Percentiles rank a stretch among this genome's conserved stretches.
Conservation (phyloP, 1,140 invertebrate genomes). For the Dufourea novaeangliae region DNA sequence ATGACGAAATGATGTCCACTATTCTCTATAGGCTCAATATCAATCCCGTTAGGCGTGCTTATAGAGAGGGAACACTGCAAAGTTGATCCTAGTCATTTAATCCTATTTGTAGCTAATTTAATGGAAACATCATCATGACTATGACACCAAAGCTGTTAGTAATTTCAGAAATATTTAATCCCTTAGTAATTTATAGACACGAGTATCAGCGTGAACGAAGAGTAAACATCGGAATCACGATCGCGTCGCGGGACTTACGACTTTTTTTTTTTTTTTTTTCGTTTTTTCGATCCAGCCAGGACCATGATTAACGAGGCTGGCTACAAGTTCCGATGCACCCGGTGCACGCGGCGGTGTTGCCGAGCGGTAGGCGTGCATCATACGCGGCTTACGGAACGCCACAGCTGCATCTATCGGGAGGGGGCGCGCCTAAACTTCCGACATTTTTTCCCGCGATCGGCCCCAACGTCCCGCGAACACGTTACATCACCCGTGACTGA, state of each 20-base stretch:
- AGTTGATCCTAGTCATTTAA: too few species aligned
- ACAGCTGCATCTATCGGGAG: slow-evolving; percentile 25
- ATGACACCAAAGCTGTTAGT: too few species aligned
- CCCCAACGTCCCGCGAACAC: not conserved
- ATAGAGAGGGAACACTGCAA: too few species aligned
- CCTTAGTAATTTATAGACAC: too few species aligned
- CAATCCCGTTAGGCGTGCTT: too few species aligned
- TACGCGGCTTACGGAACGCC: slow-evolving; percentile 53
- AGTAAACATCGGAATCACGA: slow-evolving; percentile 27
- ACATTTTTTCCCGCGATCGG: slow-evolving; percentile 44
- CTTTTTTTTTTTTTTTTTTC: slow-evolving; percentile 27
- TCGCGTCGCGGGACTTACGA: slow-evolving; percentile 6
- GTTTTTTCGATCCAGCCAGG: slow-evolving; percentile 36
- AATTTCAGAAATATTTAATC: too few species aligned
- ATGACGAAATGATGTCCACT: too few species aligned
- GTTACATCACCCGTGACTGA: slow-evolving; percentile 28
- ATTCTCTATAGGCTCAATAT: too few species aligned
- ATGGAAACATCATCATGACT: too few species aligned
- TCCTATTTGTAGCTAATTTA: too few species aligned
- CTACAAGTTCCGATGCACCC: slow-evolving; percentile 65
- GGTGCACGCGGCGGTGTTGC: too few species aligned
- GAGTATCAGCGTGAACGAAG: too few species aligned
- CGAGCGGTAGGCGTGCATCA: slow-evolving; percentile 39
- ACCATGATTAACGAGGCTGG: slow-evolving; percentile 73
- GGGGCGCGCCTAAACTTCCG: slow-evolving; percentile 39